Base-by-base conservation (phyloP, 2,888 invertebrate species). In the Noctua fimbriata region DNA sequence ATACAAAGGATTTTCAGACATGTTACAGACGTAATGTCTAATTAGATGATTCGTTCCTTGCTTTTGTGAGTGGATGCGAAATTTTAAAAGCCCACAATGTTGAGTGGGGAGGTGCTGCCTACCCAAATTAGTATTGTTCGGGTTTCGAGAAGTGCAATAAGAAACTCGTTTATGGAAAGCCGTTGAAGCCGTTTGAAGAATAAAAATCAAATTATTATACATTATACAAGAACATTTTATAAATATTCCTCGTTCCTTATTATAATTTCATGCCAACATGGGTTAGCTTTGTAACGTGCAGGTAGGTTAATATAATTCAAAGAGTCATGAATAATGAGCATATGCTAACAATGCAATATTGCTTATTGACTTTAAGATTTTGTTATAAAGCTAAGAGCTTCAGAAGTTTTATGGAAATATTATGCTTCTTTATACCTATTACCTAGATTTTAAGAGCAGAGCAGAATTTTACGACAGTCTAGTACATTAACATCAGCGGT, bases 1-100 rank as follows among this genome's bases (percentile, higher is more conserved):
- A 93, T 94, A 95, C 96, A 96, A 95, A 96, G 95, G 95, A 95
- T 94, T 96, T 95, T 94, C 94, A 94, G 94, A 95, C 94, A 94
- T 94, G 94, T 95, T 92, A 95, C 94, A 94, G 94, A 95, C 94
- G 94, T 95, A 94, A 95, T 95, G 94, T 93, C 94, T 96, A 96
- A 96, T 96, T 96, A 96, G 94, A 95, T 95, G 94, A 94, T 93
- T 94, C 93, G 92, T 92, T 93, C 90, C 90, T 91, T 89, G 89
- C 89, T 90, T 91, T 91, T 90, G 88, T 89, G 88, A 92, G 82
- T 78, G 87, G 80, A 84, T 84, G 73, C 70, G 76, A 81, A 82
- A 83, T 85, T 77, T 78, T 88, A 79, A 88, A 88, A 88, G 81
- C 87, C 78, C 49, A 66, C 79, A 81, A 80, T 88, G 78, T 84